A percentile compares a stretch with the other conserved stretches of the same genome.
Evolutionary conservation across 92 coral and sea anemone genomes (phyloP).

Genomic region (Virgularia gustaviana): DNA sequence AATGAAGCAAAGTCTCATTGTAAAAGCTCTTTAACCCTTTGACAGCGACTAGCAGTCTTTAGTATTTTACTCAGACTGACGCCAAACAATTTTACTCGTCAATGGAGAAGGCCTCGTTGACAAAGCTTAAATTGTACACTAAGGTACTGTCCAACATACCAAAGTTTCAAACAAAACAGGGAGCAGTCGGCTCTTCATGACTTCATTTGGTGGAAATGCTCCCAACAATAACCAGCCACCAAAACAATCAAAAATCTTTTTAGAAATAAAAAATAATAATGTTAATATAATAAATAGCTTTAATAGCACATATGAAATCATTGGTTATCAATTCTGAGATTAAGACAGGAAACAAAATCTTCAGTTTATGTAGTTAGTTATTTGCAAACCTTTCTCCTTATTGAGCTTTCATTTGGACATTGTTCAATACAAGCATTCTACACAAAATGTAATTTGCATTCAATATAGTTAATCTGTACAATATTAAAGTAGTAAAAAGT

Average conservation of each 20-base stretch:
- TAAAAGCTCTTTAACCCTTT: too few relatives aligned
- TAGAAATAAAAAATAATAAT: constrained; percentile 4
- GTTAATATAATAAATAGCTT: neutral
- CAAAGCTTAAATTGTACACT: neutral
- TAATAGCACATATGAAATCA: neutral
- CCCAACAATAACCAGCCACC: constrained; percentile 95
- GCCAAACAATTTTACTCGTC: too few relatives aligned
- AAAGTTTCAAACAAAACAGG: constrained; percentile 66
- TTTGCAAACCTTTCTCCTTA: constrained; percentile 71
- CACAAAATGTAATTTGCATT: too few relatives aligned
- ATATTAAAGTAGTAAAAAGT: neutral
- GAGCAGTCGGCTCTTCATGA: constrained; percentile 78
- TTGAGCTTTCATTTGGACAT: constrained; percentile 68
- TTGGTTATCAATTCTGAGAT: neutral
- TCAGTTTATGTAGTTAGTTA: neutral
- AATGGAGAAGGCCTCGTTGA: too few relatives aligned
- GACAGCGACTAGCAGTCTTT: too few relatives aligned
- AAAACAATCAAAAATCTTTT: constrained; percentile 86
- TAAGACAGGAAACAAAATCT: neutral
- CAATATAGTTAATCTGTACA: too few relatives aligned
- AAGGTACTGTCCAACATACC: too few relatives aligned
- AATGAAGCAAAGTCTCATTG: constrained; percentile 3
- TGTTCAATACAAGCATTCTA: constrained; percentile 85
- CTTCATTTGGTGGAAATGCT: constrained; percentile 82
- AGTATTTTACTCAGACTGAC: neutral